A percentile compares a stretch with the other conserved stretches of the same genome.
These are phyloP conservation scores for Erpornis zantholeuca DNA, from an alignment of 2,113 vertebrate genomes.

Conservation along the genomic window DNA sequence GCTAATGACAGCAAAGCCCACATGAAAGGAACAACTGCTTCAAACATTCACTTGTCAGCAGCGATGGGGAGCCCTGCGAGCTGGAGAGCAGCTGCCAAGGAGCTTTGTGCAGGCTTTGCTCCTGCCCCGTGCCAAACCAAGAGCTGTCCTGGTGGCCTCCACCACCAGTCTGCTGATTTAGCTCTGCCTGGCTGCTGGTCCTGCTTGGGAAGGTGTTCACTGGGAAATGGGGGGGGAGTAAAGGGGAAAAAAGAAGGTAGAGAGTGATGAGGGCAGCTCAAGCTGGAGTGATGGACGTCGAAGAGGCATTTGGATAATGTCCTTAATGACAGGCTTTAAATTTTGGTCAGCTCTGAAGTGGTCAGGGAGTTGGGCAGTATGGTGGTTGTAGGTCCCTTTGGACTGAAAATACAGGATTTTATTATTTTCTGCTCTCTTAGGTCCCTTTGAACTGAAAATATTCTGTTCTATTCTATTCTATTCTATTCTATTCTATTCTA, in stretches of 20 bases:
- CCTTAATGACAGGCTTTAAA: background rate
- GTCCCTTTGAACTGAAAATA: background rate
- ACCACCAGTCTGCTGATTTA: background rate
- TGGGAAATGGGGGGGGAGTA: background rate
- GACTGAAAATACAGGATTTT: background rate
- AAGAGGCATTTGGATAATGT: background rate
- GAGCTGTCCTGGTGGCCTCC: background rate
- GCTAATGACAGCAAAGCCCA: constrained; percentile 53
- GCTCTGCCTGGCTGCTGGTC: background rate
- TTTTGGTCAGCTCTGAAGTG: background rate
- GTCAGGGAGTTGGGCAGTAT: background rate
- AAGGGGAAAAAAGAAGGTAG: background rate
- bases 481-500: background rate
- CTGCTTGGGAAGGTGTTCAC: background rate
- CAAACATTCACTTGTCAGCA: constrained; percentile 37
- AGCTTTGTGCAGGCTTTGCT: background rate
- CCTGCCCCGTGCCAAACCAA: rapidly evolving
- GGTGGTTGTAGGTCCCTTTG: background rate
- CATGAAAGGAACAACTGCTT: constrained; percentile 55
- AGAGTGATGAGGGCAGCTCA: background rate
- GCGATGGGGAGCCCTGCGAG: background rate
- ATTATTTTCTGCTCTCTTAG: too few relatives aligned
- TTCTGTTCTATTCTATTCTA: background rate
- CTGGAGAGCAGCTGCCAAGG: background rate
- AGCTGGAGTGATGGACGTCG: background rate